Evolutionary conservation across 2,797 vertebrate genomes (phyloP).

Genomic region (Lepilemur septentrionalis): DNA sequence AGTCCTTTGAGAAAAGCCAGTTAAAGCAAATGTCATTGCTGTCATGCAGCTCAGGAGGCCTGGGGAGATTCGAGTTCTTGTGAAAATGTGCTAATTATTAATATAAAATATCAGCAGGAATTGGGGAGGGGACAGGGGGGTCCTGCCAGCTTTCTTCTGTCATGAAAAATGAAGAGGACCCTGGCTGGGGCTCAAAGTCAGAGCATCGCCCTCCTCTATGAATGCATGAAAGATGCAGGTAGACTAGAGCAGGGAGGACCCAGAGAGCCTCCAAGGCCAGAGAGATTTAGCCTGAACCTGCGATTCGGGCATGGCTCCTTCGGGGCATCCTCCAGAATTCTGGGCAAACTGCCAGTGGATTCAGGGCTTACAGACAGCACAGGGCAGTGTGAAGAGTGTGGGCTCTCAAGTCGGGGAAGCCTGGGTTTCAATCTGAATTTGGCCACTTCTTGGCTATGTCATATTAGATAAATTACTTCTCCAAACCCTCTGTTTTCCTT

Average conservation of each 20-base stretch:
- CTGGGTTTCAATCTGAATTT: neutral
- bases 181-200: neutral
- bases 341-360: neutral
- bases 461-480: neutral
- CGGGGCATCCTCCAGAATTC: neutral
- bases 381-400: neutral
- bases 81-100: neutral
- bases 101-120: neutral
- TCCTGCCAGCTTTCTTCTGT: neutral
- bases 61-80: neutral
- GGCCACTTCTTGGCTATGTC: neutral
- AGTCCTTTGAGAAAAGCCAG: constrained; percentile 15
- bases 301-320: neutral
- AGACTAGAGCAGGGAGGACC: neutral
- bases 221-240: neutral
- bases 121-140: neutral
- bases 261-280: neutral
- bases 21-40: neutral
- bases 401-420: neutral
- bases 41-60: neutral
- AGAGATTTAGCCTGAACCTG: neutral
- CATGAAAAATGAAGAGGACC: neutral
- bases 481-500: neutral
- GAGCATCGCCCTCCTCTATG: neutral
- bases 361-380: neutral